Conservation (phyloP, 1,140 invertebrate genomes). For the Leptinotarsa defecta region DNA sequence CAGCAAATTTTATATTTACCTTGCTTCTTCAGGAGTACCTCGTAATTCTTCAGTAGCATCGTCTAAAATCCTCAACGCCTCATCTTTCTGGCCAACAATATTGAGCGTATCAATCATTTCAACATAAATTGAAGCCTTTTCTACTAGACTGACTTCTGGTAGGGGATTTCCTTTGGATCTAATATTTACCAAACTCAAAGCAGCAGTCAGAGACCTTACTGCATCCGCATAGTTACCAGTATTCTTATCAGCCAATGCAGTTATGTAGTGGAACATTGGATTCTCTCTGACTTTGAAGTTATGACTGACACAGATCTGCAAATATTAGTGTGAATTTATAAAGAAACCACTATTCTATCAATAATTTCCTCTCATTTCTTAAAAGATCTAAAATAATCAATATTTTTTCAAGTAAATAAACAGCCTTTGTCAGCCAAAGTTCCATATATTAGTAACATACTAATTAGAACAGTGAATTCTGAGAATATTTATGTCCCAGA, state of each 20-base stretch:
- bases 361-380: too few species aligned
- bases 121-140: slow-evolving; percentile 84
- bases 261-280: slow-evolving; percentile 87
- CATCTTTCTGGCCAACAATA: slow-evolving; percentile 70
- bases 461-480: too few species aligned
- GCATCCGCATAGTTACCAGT: slow-evolving; percentile 74
- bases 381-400: too few species aligned
- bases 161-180: slow-evolving; percentile 47
- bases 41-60: slow-evolving; percentile 79
- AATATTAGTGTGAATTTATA: background rate
- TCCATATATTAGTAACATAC: too few species aligned
- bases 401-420: too few species aligned
- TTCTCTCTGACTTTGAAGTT: slow-evolving; percentile 91
- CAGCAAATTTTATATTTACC: background rate
- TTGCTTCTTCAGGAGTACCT: slow-evolving; percentile 76
- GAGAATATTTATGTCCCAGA: too few species aligned
- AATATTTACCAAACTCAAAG: slow-evolving; percentile 63
- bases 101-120: slow-evolving; percentile 84
- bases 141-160: slow-evolving; percentile 68
- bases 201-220: slow-evolving; percentile 74
- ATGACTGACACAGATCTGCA: slow-evolving; percentile 67
- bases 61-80: slow-evolving; percentile 82
- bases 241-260: slow-evolving; percentile 81
- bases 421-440: too few species aligned
- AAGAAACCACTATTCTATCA: too few species aligned